Evolutionary conservation across 2,888 invertebrate genomes (phyloP), one percentile per base, ranked within the genome.

Genomic region (Gortyna flavago): DNA sequence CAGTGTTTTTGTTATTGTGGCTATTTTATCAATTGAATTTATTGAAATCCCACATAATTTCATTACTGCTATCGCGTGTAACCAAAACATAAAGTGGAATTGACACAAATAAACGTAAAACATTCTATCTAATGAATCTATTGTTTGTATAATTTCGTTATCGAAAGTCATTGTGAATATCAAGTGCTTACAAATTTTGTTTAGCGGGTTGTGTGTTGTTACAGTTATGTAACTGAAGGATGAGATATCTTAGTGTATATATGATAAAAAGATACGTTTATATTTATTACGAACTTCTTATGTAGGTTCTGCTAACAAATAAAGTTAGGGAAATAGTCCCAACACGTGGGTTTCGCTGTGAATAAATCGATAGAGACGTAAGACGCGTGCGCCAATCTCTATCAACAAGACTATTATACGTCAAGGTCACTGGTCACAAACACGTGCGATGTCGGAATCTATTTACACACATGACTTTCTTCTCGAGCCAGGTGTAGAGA

Each of bases 361-460:
- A 93, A 95, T 93, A 93, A 95, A 96, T 96, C 96, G 95, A 96
- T 96, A 95, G 93, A 93, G 94, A 91, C 94, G 93, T 93, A 89
- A 91, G 92, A 94, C 95, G 96, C 96, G 95, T 95, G 96, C 96
- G 96, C 95, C 92, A 94, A 95, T 95, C 93, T 95, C 93, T 95
- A 95, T 95, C 94, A 95, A 93, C 95, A 94, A 95, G 95, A 94
- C 95, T 93, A 95, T 94, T 95, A 94, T 93, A 94, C 94, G 92
- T 94, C 96, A 96, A 96, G 96, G 96, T 96, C 96, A 95, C 89
- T 89, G 89, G 90, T 93, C 92, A 93, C 91, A 95, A 95, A 96
- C 96, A 96, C 96, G 96, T 96, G 96, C 95, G 94, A 97, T 97
- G 97, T 97, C 97, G 90, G 97, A 97, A 95, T 97, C 97, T 95